Conservation (phyloP, 2,113 vertebrate species). For the Bos taurus region DNA sequence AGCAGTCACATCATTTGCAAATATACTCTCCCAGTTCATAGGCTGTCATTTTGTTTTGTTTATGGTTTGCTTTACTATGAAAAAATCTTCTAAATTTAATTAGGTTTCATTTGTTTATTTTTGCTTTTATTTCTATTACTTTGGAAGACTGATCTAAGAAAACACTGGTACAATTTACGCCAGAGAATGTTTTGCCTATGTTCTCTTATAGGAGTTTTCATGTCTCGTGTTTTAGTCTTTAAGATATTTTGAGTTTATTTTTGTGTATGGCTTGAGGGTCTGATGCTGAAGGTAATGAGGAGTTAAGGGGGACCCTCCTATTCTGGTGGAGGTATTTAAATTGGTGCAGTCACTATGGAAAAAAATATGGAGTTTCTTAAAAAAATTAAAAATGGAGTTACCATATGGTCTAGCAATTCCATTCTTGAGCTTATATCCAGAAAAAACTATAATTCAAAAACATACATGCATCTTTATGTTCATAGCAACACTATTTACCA, state of each 20-base stretch:
- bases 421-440: neutral
- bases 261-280: neutral
- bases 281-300: neutral
- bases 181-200: neutral
- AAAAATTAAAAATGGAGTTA: neutral
- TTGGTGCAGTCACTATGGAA: neutral
- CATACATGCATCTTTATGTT: neutral
- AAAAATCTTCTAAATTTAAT: neutral
- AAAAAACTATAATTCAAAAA: neutral
- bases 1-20: neutral
- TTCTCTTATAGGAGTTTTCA: neutral
- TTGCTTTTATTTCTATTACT: neutral
- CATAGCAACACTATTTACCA: neutral
- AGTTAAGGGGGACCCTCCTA: neutral
- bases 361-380: neutral
- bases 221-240: neutral
- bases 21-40: neutral
- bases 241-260: neutral
- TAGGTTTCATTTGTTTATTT: neutral
- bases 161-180: neutral
- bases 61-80: neutral
- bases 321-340: neutral
- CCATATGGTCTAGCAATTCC: neutral
- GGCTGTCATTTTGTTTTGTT: neutral
- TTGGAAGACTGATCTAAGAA: neutral